These are phyloP conservation scores for Pardosa pseudoannulata DNA, from an alignment of 2,888 invertebrate genomes.

Conservation along the genomic window DNA sequence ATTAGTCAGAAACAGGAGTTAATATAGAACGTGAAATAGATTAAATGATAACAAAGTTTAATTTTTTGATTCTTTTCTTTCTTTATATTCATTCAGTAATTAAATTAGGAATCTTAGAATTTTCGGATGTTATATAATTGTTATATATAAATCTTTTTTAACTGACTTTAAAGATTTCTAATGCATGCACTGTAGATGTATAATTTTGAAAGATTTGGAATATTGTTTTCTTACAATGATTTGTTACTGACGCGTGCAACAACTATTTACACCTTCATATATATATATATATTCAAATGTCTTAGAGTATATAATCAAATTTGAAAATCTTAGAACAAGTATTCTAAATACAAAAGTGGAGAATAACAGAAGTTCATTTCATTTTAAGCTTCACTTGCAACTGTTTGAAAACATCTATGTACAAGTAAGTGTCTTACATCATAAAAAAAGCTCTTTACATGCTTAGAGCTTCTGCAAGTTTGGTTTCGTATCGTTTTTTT, in stretches of 20 bases:
- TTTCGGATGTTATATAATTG: neutral
- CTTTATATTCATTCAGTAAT: neutral
- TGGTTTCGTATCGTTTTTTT: neutral
- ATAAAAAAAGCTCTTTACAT: conserved; percentile 19
- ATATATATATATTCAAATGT: conserved; percentile 16
- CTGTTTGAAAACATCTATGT: conserved; percentile 50
- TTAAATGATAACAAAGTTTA: neutral
- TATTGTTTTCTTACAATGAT: neutral
- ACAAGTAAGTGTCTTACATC: conserved; percentile 30
- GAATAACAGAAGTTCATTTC: conserved; percentile 8
- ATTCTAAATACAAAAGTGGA: conserved; percentile 12
- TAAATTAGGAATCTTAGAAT: neutral
- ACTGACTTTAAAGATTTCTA: neutral
- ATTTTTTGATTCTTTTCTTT: neutral
- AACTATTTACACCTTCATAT: conserved; percentile 53
- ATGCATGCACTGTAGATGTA: neutral
- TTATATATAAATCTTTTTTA: neutral
- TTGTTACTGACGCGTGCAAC: conserved; percentile 43
- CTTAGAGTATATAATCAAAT: neutral
- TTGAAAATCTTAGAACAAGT: neutral
- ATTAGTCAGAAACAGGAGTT: neutral
- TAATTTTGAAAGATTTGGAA: neutral
- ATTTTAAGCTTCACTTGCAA: neutral
- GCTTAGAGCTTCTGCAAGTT: conserved; percentile 13
- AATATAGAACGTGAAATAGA: neutral